A percentile compares a stretch with the other conserved stretches of the same genome.
phyloP scores from a whole-genome alignment of 2,113 vertebrate genomes.

The Herpetotheres cachinnans region DNA sequence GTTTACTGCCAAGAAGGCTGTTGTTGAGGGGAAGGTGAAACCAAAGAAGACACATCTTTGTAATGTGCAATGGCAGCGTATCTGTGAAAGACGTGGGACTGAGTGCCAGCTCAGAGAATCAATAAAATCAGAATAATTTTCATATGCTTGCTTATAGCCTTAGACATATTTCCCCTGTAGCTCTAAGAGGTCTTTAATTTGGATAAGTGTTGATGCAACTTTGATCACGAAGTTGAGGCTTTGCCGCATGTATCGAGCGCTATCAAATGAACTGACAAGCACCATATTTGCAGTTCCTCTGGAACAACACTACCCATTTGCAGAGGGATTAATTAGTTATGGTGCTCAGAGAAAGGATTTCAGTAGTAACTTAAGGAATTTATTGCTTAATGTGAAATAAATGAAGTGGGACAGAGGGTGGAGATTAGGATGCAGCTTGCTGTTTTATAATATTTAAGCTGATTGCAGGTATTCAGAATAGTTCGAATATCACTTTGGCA shows the following conservation, averaged over 20 bases:
- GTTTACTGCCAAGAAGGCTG: neutral
- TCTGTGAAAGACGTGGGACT: neutral
- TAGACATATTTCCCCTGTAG: neutral
- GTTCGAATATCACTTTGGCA: neutral
- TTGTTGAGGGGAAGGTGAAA: neutral
- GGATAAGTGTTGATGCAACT: neutral
- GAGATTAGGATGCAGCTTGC: neutral
- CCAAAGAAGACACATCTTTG: neutral
- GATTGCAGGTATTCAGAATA: neutral
- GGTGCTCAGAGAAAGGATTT: slow-evolving; percentile 3
- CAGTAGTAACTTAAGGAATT: neutral
- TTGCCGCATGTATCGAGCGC: neutral
- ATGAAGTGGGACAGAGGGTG: neutral
- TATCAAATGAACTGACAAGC: neutral
- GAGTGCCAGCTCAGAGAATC: neutral
- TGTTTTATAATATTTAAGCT: slow-evolving; percentile 2
- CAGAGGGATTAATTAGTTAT: slow-evolving; percentile 28
- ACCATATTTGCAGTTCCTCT: neutral
- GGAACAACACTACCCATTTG: neutral
- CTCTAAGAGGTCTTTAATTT: neutral
- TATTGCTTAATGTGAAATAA: slow-evolving; percentile 28
- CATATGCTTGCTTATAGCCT: neutral
- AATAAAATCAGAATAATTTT: neutral
- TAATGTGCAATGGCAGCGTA: neutral
- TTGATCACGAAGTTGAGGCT: neutral